A percentile compares a stretch with the other conserved stretches of the same genome.
Evolutionary conservation across 2,113 vertebrate species (phyloP).

Genomic region (Polypterus bichir): DNA sequence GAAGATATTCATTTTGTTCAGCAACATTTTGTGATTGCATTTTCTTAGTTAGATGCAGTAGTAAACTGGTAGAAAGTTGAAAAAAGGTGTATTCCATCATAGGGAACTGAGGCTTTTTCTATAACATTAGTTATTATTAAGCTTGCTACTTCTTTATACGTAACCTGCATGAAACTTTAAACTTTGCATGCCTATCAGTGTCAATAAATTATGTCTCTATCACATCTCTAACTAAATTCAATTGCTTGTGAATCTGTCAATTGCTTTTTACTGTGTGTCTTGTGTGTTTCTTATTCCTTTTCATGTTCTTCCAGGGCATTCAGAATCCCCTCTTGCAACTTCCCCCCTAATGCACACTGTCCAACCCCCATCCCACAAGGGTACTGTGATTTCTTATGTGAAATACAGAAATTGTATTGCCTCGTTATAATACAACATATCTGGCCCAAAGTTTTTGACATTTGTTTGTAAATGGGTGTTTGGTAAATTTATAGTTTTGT

Average conservation of each 20-base stretch:
- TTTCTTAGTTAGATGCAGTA: too few relatives aligned
- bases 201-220: slow-evolving; percentile 3
- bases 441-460: too few relatives aligned
- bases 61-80: too few relatives aligned
- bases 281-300: slow-evolving; percentile 34
- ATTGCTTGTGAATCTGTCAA: slow-evolving; percentile 23
- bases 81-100: too few relatives aligned
- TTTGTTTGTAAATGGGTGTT: too few relatives aligned
- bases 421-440: too few relatives aligned
- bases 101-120: background rate
- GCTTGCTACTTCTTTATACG: background rate
- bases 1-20: too few relatives aligned
- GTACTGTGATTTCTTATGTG: slow-evolving; percentile 43
- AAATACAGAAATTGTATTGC: slow-evolving; percentile 17
- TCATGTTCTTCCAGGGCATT: slow-evolving; percentile 55
- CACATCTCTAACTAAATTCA: slow-evolving; percentile 10
- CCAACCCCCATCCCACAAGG: slow-evolving; percentile 47
- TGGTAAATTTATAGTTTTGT: too few relatives aligned
- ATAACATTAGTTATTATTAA: background rate
- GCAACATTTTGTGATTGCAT: too few relatives aligned
- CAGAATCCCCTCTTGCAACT: slow-evolving; percentile 55
- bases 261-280: slow-evolving; percentile 31
- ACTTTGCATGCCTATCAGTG: slow-evolving; percentile 10
- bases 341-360: slow-evolving; percentile 53
- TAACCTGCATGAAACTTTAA: slow-evolving; percentile 8